A percentile compares a stretch with the other conserved stretches of the same genome.
Evolutionary conservation across 37 sponge, comb jelly and placozoan species (phyloP).

Genomic region (Diacarnus erythraeanus): DNA sequence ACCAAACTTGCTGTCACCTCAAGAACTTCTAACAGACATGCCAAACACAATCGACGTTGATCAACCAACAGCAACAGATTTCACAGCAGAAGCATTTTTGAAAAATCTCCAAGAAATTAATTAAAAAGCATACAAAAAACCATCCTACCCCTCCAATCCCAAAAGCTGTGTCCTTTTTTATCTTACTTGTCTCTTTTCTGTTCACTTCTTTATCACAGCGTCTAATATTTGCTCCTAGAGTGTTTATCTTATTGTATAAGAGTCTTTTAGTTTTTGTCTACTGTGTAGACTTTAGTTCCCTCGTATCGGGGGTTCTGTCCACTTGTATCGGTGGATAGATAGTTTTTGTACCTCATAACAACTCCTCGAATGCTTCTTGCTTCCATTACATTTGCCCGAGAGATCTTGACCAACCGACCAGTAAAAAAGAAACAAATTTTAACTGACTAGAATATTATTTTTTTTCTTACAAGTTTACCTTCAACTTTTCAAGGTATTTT

Average conservation of each 20-base stretch:
- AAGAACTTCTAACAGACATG: slow-evolving; percentile 21
- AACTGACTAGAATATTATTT: too few relatives aligned
- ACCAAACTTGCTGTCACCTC: neutral
- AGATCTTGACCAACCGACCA: too few relatives aligned
- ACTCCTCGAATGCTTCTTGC: neutral
- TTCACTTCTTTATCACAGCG: neutral
- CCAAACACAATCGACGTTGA: slow-evolving; percentile 42
- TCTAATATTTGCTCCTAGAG: neutral
- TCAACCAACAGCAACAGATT: slow-evolving; percentile 12
- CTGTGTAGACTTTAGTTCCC: slow-evolving; percentile 34
- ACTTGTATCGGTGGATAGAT: neutral
- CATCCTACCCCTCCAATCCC: neutral
- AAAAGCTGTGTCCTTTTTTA: neutral
- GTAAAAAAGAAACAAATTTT: too few relatives aligned
- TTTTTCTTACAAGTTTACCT: too few relatives aligned
- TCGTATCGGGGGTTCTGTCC: slow-evolving; percentile 15
- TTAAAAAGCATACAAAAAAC: neutral
- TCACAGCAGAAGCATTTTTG: slow-evolving; percentile 51
- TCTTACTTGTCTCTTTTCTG: neutral
- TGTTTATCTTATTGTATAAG: slow-evolving; percentile 8
- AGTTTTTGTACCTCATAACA: slow-evolving; percentile 9
- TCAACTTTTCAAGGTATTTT: too few relatives aligned
- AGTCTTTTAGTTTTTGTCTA: neutral
- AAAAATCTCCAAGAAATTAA: slow-evolving; percentile 1
- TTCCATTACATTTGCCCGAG: slow-evolving; percentile 11